Conservation (phyloP, 2,888 invertebrate species). For the Melanchra persicariae region DNA sequence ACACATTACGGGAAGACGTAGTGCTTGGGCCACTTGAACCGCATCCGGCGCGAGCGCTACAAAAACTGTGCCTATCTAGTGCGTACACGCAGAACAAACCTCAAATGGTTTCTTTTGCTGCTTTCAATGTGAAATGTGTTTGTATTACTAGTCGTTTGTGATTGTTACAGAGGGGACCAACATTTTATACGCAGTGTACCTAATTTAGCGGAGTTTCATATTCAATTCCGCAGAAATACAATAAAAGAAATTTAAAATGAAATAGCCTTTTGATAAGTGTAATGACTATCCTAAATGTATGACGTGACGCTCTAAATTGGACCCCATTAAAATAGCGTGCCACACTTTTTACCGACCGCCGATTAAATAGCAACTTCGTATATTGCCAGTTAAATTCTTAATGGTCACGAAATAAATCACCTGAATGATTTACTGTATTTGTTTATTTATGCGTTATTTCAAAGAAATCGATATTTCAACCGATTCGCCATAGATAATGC, state of each 20-base stretch:
- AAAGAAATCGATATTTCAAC: constrained; percentile 58
- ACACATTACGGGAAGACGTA: constrained; percentile 73
- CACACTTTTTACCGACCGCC: constrained; percentile 41
- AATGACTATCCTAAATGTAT: constrained; percentile 36
- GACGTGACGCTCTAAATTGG: constrained; percentile 38
- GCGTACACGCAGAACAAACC: constrained; percentile 80
- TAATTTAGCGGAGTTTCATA: constrained; percentile 3
- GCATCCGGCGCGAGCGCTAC: constrained; percentile 86
- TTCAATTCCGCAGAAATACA: background rate
- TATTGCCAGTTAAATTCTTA: constrained; percentile 46
- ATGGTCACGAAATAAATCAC: constrained; percentile 65
- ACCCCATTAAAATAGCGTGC: constrained; percentile 45
- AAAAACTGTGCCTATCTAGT: constrained; percentile 77
- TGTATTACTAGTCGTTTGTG: constrained; percentile 75
- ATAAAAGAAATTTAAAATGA: constrained; percentile 12
- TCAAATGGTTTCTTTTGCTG: constrained; percentile 85
- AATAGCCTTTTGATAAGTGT: constrained; percentile 32
- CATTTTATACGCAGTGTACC: constrained; percentile 67
- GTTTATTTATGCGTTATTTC: constrained; percentile 53
- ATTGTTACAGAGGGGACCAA: constrained; percentile 71
- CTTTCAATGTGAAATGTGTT: constrained; percentile 80
- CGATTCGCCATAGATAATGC: constrained; percentile 58
- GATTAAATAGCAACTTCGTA: constrained; percentile 32
- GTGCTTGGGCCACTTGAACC: constrained; percentile 67
- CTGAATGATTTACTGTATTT: constrained; percentile 50